phyloP scores from a whole-genome alignment of 1,140 invertebrate species.

The Heliconius congener region DNA sequence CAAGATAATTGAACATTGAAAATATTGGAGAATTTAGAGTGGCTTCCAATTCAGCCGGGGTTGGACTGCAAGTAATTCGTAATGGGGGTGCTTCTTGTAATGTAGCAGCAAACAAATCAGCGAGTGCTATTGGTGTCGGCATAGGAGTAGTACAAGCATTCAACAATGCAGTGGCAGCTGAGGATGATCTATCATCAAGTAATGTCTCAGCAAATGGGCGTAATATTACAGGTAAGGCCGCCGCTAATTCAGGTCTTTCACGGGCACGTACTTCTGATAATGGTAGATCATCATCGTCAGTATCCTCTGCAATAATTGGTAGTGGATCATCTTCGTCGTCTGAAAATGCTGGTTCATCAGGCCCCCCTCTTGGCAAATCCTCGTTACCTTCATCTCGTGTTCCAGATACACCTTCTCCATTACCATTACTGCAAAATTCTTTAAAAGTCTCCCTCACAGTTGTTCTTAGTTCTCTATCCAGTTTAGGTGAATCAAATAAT shows the following conservation, averaged over 20 bases:
- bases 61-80: slow-evolving; percentile 60
- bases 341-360: slow-evolving; percentile 88
- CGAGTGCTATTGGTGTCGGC: slow-evolving; percentile 74
- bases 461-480: slow-evolving; percentile 93
- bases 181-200: slow-evolving; percentile 73
- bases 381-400: slow-evolving; percentile 81
- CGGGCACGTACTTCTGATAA: slow-evolving; percentile 84
- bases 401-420: slow-evolving; percentile 75
- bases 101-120: slow-evolving; percentile 72
- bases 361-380: slow-evolving; percentile 64
- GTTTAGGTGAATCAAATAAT: slow-evolving; percentile 95
- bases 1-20: slow-evolving; percentile 68
- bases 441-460: slow-evolving; percentile 95
- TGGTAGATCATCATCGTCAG: slow-evolving; percentile 94
- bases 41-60: slow-evolving; percentile 60
- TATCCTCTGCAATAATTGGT: slow-evolving; percentile 85
- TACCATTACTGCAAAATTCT: slow-evolving; percentile 90
- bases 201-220: slow-evolving; percentile 84
- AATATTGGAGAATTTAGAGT: slow-evolving; percentile 70
- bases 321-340: slow-evolving; percentile 89
- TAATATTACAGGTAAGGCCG: slow-evolving; percentile 84
- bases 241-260: slow-evolving; percentile 78
- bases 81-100: slow-evolving; percentile 68
- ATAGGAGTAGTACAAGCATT: slow-evolving; percentile 82
- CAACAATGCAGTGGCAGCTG: slow-evolving; percentile 82